A percentile compares a stretch with the other conserved stretches of the same genome.
These are phyloP conservation scores for Lepidurus packardi DNA, from an alignment of 1,140 invertebrate species.

Conservation along the genomic window DNA sequence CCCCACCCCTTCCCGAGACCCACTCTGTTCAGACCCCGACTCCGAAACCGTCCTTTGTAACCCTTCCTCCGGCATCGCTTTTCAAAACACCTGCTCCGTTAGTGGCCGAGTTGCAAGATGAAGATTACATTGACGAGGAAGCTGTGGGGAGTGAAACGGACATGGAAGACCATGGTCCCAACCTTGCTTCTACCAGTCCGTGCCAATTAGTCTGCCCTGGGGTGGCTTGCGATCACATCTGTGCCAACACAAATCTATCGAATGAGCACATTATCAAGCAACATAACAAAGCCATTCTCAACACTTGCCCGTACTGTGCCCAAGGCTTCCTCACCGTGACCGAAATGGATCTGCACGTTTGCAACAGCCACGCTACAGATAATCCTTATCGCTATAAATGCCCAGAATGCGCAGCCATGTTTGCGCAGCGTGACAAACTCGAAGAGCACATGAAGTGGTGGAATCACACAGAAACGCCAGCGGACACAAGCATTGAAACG, in stretches of 20 bases:
- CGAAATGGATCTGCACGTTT: neutral
- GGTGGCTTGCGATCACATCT: neutral
- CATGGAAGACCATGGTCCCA: no score
- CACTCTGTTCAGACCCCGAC: neutral
- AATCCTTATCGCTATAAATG: neutral
- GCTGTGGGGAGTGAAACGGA: neutral
- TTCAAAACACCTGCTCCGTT: neutral
- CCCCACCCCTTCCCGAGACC: neutral
- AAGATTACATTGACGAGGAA: neutral
- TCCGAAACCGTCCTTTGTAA: neutral
- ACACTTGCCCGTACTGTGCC: neutral
- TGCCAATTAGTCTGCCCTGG: neutral
- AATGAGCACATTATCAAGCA: neutral
- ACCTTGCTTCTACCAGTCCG: no score
- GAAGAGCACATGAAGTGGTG: neutral
- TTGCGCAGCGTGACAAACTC: neutral
- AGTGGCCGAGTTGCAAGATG: neutral
- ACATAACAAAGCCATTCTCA: neutral
- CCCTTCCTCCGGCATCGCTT: neutral
- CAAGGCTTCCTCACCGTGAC: neutral
- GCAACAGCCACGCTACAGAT: neutral
- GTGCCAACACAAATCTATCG: neutral
- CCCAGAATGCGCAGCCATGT: neutral
- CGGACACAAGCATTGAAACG: neutral
- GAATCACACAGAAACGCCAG: neutral